Percentiles rank a stretch among this genome's conserved stretches.
Conservation (phyloP, 2,113 vertebrate species). For the Ailuropoda melanoleuca region DNA sequence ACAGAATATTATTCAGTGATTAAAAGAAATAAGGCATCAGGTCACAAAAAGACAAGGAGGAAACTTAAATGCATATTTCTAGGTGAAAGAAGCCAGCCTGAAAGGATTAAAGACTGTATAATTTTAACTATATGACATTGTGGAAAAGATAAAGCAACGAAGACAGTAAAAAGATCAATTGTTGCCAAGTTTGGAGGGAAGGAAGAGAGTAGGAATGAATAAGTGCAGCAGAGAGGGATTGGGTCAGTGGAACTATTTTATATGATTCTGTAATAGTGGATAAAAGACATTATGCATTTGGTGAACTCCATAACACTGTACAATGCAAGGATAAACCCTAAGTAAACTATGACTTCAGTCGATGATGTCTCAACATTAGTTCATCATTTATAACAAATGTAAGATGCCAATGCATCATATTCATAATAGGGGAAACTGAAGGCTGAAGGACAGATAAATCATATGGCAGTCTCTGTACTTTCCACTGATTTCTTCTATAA, state of each 20-base stretch:
- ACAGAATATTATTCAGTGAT: background rate
- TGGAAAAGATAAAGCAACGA: background rate
- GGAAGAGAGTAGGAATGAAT: background rate
- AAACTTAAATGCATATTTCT: background rate
- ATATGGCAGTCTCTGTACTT: background rate
- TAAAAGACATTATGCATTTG: background rate
- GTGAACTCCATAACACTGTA: background rate
- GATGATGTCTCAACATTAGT: background rate
- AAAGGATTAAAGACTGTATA: background rate
- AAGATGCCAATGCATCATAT: background rate
- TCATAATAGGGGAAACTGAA: background rate
- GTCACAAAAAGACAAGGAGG: background rate
- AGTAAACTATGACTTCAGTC: background rate
- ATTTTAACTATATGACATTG: background rate
- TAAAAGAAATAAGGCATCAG: background rate
- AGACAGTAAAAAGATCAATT: background rate
- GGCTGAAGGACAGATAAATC: background rate
- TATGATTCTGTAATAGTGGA: background rate
- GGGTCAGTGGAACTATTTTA: background rate
- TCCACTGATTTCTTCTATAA: background rate
- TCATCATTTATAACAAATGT: background rate
- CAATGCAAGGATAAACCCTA: background rate
- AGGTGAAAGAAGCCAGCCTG: background rate
- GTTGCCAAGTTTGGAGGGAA: background rate
- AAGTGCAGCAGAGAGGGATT: background rate